A percentile compares a stretch with the other conserved stretches of the same genome.
Evolutionary conservation across 1,140 invertebrate species (phyloP).

Genomic region (Orussus abietinus): DNA sequence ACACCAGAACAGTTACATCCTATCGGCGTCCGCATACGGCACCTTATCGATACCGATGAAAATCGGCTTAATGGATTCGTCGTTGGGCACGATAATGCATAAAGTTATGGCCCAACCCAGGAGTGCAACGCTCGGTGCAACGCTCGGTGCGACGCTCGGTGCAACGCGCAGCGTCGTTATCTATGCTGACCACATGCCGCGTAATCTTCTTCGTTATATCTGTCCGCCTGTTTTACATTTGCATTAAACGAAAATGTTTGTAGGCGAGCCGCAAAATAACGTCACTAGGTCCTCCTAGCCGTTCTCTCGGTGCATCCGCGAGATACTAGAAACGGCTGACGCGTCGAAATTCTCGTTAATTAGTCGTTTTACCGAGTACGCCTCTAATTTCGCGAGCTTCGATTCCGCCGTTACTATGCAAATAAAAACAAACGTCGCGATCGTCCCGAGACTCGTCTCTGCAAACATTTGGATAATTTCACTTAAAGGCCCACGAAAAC

Average conservation of each 20-base stretch:
- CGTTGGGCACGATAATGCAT: constrained; percentile 37
- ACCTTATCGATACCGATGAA: constrained; percentile 19
- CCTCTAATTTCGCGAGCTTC: too few species aligned
- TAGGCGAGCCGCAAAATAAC: constrained; percentile 9
- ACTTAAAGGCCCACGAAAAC: too few species aligned
- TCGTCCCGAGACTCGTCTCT: too few species aligned
- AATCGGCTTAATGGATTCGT: constrained; percentile 11
- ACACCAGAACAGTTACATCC: too few species aligned
- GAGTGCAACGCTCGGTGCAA: constrained; percentile 17
- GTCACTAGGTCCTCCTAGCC: too few species aligned
- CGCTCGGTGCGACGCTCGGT: constrained; percentile 15
- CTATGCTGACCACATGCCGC: constrained; percentile 47
- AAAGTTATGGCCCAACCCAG: constrained; percentile 34
- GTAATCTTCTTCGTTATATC: constrained; percentile 50
- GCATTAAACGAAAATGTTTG: constrained; percentile 49
- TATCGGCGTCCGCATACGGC: too few species aligned
- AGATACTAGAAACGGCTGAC: too few species aligned
- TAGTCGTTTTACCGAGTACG: too few species aligned
- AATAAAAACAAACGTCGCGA: too few species aligned
- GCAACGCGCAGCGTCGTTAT: constrained; percentile 37
- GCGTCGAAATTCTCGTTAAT: too few species aligned
- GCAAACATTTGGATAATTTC: too few species aligned
- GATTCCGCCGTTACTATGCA: too few species aligned
- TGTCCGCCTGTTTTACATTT: constrained; percentile 41
- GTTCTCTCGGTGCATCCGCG: not conserved